A percentile compares a stretch with the other conserved stretches of the same genome.
Conservation (phyloP, 2,797 vertebrate genomes). For the Hirundo rustica region DNA sequence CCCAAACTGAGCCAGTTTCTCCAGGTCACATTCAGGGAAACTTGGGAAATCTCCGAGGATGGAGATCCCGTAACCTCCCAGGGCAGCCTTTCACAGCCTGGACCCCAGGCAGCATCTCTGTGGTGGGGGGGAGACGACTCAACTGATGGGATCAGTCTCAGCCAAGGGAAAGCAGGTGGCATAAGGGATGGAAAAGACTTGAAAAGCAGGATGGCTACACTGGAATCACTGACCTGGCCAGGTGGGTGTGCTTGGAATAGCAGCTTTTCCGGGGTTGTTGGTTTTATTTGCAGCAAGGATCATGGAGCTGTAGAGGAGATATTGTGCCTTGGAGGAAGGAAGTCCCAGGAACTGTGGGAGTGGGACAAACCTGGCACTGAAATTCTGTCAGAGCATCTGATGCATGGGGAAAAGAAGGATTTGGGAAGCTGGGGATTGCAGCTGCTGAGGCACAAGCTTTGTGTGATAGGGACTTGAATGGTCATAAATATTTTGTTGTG, state of each 20-base stretch:
- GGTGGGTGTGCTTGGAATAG: not conserved
- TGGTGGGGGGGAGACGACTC: not conserved
- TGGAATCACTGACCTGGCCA: not conserved
- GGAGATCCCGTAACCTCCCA: not conserved
- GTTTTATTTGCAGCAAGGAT: not conserved
- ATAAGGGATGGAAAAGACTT: not conserved
- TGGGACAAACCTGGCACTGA: not conserved
- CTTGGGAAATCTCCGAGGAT: not conserved
- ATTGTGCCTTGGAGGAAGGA: not conserved
- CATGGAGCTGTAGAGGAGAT: not conserved
- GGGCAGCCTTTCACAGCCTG: not conserved
- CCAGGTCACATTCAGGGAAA: not conserved
- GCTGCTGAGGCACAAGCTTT: not conserved
- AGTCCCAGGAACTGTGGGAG: not conserved
- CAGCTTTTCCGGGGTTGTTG: not conserved
- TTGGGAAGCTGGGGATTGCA: not conserved
- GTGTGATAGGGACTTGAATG: not conserved
- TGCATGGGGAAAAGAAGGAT: not conserved
- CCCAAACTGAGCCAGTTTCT: not conserved
- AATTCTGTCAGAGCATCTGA: not conserved
- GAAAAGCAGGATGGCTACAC: not conserved
- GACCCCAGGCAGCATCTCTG: not conserved
- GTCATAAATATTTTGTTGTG: accelerated
- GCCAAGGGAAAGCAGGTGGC: not conserved
- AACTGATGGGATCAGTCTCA: not conserved